These are phyloP conservation scores for Pasiphila rectangulata DNA, from an alignment of 2,888 invertebrate genomes.

Conservation along the genomic window DNA sequence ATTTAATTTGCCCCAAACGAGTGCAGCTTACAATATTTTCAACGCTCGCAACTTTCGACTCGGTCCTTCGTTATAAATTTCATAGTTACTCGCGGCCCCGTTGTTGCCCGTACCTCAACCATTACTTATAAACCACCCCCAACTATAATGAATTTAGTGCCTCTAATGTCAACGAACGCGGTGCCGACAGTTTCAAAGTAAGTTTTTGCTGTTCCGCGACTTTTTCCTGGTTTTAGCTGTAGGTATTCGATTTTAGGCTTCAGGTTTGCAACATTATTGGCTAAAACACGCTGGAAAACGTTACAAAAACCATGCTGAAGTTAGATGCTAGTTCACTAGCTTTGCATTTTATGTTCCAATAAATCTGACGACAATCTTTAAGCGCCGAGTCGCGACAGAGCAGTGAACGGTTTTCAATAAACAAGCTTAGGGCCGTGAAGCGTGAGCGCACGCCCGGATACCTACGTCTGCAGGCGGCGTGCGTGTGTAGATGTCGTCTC, in stretches of 20 bases:
- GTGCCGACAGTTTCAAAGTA: constrained; percentile 41
- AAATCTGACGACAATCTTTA: constrained; percentile 41
- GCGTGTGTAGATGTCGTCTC: constrained; percentile 41
- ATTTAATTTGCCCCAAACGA: constrained; percentile 79
- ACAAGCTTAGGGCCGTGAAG: constrained; percentile 54
- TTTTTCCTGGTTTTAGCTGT: constrained; percentile 28
- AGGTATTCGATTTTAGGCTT: constrained; percentile 19
- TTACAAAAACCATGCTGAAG: constrained; percentile 22
- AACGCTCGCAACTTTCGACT: constrained; percentile 71
- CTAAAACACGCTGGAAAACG: constrained; percentile 9
- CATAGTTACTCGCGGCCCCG: constrained; percentile 52
- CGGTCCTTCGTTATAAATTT: constrained; percentile 71
- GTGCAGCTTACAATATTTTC: constrained; percentile 78
- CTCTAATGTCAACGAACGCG: constrained; percentile 43
- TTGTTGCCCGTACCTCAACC: constrained; percentile 39
- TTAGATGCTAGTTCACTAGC: constrained; percentile 1
- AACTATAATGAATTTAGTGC: constrained; percentile 49
- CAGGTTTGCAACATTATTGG: constrained; percentile 7
- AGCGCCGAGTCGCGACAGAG: constrained; percentile 38
- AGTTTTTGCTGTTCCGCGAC: constrained; percentile 35
- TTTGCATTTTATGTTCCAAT: constrained; percentile 39
- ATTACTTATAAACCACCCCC: constrained; percentile 40
- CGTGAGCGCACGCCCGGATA: constrained; percentile 53
- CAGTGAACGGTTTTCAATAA: constrained; percentile 58
- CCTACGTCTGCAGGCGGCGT: constrained; percentile 46